Conservation (phyloP, 2,113 vertebrate genomes). For the Nannospalax galili region DNA sequence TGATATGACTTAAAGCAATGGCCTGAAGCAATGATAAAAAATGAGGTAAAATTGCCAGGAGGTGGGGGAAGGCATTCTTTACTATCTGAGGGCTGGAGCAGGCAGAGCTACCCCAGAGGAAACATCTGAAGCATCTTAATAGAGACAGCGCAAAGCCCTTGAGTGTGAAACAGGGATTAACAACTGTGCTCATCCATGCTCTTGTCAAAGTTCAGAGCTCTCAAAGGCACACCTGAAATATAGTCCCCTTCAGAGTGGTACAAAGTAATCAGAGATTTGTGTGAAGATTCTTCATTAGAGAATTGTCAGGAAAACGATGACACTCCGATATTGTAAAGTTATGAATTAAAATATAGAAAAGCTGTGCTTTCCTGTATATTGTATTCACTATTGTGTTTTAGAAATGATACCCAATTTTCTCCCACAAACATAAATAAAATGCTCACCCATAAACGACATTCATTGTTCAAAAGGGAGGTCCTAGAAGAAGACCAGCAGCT, state of each 20-base stretch:
- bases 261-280: neutral
- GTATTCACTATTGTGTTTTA: neutral
- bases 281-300: neutral
- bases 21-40: constrained; percentile 62
- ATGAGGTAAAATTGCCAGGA: constrained; percentile 53
- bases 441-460: neutral
- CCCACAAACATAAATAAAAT: neutral
- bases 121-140: neutral
- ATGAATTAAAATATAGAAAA: neutral
- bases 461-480: neutral
- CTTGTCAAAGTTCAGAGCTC: neutral
- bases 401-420: neutral
- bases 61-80: neutral
- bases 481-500: neutral
- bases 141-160: constrained; percentile 13
- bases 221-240: neutral
- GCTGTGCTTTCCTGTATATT: neutral
- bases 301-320: neutral
- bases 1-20: constrained; percentile 68
- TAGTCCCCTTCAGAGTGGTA: neutral
- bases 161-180: neutral
- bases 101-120: neutral
- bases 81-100: constrained; percentile 19
- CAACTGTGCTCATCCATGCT: neutral
- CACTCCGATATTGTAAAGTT: neutral